phyloP scores from a whole-genome alignment of 2,113 vertebrate species.

The Neopipo cinnamomea region DNA sequence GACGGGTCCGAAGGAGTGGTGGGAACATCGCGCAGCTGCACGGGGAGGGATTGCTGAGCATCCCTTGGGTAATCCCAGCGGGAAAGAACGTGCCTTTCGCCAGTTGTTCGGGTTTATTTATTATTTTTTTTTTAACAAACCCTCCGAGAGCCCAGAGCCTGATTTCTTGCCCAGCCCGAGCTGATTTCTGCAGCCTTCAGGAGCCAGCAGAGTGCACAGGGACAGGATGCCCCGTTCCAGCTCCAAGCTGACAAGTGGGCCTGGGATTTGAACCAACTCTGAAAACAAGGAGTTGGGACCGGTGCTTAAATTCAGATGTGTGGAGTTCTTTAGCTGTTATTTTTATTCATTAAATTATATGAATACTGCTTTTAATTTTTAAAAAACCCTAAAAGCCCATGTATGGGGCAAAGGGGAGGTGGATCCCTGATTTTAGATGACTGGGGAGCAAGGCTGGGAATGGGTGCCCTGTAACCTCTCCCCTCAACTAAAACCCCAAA shows the following conservation, averaged over 20 bases:
- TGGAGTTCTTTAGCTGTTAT: not conserved
- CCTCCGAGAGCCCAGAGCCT: fast-evolving
- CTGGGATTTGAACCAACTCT: not conserved
- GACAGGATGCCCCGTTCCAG: not conserved
- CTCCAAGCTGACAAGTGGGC: not conserved
- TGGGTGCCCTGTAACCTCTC: not conserved
- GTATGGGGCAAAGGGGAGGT: not conserved
- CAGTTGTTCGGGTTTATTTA: fast-evolving
- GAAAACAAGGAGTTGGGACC: not conserved
- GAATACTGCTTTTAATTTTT: not conserved
- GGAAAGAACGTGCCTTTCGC: fast-evolving
- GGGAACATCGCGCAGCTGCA: not conserved
- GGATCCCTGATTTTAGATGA: not conserved
- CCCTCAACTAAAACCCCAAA: not conserved
- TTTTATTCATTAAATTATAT: not conserved
- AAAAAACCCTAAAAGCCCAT: not conserved
- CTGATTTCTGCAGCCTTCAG: not conserved
- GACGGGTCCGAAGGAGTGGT: fast-evolving
- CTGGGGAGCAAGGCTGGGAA: not conserved
- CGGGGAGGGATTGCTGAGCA: fast-evolving
- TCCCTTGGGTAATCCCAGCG: fast-evolving
- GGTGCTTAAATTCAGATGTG: not conserved
- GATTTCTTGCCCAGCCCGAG: not conserved
- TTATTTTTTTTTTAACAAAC: not conserved
- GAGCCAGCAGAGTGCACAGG: not conserved